Conservation (phyloP, 1,140 invertebrate genomes). For the Lepidurus packardi region DNA sequence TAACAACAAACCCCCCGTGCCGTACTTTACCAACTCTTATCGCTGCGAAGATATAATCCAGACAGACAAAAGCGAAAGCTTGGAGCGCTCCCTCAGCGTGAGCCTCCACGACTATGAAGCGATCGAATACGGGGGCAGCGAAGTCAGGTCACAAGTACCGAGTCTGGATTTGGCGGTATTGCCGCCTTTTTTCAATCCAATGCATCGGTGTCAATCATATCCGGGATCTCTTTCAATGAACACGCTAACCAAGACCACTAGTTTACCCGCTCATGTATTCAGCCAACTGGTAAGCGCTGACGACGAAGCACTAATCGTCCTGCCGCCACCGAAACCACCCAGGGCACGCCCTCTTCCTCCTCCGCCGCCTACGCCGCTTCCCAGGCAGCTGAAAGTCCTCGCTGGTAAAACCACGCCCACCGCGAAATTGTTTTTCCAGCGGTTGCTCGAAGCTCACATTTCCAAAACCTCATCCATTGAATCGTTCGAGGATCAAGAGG, state of each 20-base stretch:
- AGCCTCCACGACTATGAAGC: background rate
- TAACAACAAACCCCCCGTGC: background rate
- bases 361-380: background rate
- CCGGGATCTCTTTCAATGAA: background rate
- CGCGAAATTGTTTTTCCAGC: background rate
- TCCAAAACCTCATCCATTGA: background rate
- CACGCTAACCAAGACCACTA: background rate
- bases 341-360: background rate
- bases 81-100: background rate
- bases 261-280: background rate
- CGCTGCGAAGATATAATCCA: background rate
- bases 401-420: background rate
- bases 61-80: background rate
- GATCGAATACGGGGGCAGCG: background rate
- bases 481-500: background rate
- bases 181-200: background rate
- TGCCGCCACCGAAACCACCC: conserved; percentile 28
- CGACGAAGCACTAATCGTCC: background rate
- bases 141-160: background rate
- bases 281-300: background rate
- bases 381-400: background rate
- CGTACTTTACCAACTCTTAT: background rate
- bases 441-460: background rate
- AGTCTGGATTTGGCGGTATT: background rate
- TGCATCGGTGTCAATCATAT: background rate